phyloP scores from a whole-genome alignment of 2,888 invertebrate genomes.

The Caenorhabditis afra region DNA sequence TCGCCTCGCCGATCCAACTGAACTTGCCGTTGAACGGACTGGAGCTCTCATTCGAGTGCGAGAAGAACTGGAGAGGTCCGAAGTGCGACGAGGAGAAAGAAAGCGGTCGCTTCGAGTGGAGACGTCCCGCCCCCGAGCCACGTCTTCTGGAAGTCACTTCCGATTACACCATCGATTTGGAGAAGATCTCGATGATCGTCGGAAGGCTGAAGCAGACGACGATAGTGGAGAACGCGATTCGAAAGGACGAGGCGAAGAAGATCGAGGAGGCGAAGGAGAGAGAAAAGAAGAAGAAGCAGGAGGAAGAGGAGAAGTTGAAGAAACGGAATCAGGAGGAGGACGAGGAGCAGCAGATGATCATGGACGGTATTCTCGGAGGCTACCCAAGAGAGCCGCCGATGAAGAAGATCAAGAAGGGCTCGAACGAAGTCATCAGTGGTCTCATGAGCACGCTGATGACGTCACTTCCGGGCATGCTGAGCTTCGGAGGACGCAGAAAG shows the following conservation, averaged over 20 bases:
- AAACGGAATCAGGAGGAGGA: not conserved
- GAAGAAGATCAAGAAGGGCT: too few relatives aligned
- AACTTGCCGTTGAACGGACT: constrained; percentile 35
- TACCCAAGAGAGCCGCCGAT: too few relatives aligned
- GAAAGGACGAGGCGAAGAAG: not conserved
- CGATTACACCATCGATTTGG: constrained; percentile 20
- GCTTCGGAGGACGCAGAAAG: too few relatives aligned
- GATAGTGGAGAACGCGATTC: constrained; percentile 28
- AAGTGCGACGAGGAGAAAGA: not conserved
- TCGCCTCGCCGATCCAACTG: constrained; percentile 11
- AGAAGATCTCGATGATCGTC: constrained; percentile 23
- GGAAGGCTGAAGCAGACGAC: constrained; percentile 27
- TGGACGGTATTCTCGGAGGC: too few relatives aligned
- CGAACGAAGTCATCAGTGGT: too few relatives aligned
- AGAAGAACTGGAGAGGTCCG: not conserved
- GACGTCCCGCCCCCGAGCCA: not conserved
- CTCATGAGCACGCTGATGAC: too few relatives aligned
- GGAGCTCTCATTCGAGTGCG: constrained; percentile 26
- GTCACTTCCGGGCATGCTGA: too few relatives aligned
- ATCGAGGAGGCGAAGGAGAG: not conserved
- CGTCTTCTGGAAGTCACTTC: constrained; percentile 9
- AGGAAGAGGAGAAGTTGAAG: not conserved
- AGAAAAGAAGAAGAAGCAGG: not conserved
- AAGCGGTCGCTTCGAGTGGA: not conserved
- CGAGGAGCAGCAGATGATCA: constrained; percentile 3